Evolutionary conservation across 2,888 invertebrate species (phyloP).

Genomic region (Oscheius sp.): DNA sequence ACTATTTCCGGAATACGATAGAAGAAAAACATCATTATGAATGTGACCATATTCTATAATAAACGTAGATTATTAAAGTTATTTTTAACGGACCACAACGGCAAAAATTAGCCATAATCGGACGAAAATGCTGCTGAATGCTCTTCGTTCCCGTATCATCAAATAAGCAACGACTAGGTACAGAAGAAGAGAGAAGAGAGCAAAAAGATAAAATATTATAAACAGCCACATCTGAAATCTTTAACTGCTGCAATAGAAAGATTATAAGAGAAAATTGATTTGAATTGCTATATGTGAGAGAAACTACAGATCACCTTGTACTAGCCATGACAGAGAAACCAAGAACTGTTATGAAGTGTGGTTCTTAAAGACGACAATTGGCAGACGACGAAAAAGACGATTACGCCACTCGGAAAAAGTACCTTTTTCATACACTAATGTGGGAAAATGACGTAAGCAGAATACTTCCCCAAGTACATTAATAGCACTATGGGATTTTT

Average conservation of each 20-base stretch:
- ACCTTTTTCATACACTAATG: neutral
- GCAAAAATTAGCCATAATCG: slow-evolving; percentile 23
- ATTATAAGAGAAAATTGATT: no score
- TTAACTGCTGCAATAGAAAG: no score
- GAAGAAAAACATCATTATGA: slow-evolving; percentile 17
- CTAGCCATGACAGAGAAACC: no score
- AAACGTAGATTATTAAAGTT: neutral
- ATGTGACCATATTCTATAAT: slow-evolving; percentile 20
- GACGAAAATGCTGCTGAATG: slow-evolving; percentile 11
- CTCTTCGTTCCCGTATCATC: slow-evolving; percentile 20
- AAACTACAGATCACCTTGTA: no score
- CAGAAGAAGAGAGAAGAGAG: slow-evolving; percentile 17
- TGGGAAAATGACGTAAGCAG: neutral
- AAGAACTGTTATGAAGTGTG: no score
- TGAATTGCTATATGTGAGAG: no score
- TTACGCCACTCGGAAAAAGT: neutral
- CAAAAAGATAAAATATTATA: slow-evolving; percentile 5
- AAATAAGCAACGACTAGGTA: slow-evolving; percentile 11
- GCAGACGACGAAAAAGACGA: neutral
- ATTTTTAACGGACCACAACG: neutral
- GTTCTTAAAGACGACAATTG: no score
- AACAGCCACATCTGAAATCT: slow-evolving; percentile 26
- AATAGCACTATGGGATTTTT: neutral
- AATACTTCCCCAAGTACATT: no score
- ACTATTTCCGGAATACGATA: slow-evolving; percentile 14